Conservation (phyloP, 2,888 invertebrate species). For the Eudemis profundana region DNA sequence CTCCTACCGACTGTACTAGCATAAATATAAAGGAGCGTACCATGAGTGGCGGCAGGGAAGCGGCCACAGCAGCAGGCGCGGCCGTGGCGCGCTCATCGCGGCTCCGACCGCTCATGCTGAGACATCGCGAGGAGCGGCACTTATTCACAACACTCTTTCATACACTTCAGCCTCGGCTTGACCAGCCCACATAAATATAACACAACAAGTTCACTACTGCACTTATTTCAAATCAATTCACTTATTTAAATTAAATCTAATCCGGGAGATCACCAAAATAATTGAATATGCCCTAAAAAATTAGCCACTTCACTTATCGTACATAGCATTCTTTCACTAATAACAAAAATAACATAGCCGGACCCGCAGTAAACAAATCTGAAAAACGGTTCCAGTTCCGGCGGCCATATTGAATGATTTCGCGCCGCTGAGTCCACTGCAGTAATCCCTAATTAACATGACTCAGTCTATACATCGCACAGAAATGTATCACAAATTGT, state of each 20-base stretch:
- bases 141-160: constrained; percentile 39
- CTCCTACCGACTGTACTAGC: not conserved
- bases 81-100: constrained; percentile 70
- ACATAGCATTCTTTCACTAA: constrained; percentile 43
- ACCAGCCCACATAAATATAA: constrained; percentile 26
- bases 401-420: constrained; percentile 69
- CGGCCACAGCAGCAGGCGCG: constrained; percentile 58
- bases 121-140: constrained; percentile 66
- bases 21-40: constrained; percentile 54
- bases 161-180: constrained; percentile 6
- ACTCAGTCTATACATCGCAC: constrained; percentile 26
- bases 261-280: constrained; percentile 47
- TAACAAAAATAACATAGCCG: constrained; percentile 49
- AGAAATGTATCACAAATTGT: constrained; percentile 26
- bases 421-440: constrained; percentile 50
- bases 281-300: constrained; percentile 47
- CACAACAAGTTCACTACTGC: constrained; percentile 49
- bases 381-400: constrained; percentile 54
- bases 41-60: constrained; percentile 77
- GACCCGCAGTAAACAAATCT: constrained; percentile 60
- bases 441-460: constrained; percentile 41
- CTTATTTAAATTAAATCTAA: constrained; percentile 22
- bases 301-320: constrained; percentile 45
- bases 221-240: constrained; percentile 40
- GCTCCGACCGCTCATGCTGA: constrained; percentile 70